Evolutionary conservation across 2,888 invertebrate genomes (phyloP).

Genomic region (Malthinus seriepunctatus): DNA sequence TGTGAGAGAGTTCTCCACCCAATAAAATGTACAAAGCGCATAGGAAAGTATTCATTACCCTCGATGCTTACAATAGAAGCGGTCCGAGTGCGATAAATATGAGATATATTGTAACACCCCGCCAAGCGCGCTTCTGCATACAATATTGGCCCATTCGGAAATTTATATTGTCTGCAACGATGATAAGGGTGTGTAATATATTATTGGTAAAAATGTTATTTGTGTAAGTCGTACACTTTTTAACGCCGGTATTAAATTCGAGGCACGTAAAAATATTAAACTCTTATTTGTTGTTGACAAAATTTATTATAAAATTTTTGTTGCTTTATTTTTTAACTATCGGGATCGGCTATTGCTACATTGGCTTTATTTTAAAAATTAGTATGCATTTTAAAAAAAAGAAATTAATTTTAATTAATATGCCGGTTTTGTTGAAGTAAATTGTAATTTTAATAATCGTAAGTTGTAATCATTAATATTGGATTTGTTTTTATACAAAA

Average conservation of each 20-base stretch:
- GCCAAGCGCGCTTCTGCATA: slow-evolving; percentile 43
- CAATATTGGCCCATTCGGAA: slow-evolving; percentile 52
- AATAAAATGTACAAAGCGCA: slow-evolving; percentile 52
- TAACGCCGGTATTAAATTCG: slow-evolving; percentile 5
- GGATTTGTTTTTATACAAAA: too few relatives aligned
- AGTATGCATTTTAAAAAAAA: too few relatives aligned
- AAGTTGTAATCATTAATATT: too few relatives aligned
- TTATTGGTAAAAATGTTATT: slow-evolving; percentile 51
- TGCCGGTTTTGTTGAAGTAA: too few relatives aligned
- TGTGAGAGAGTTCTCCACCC: slow-evolving; percentile 46
- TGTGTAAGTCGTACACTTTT: slow-evolving; percentile 43
- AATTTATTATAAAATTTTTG: too few relatives aligned
- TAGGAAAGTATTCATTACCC: slow-evolving; percentile 52
- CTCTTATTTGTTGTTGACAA: not conserved
- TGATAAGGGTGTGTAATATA: slow-evolving; percentile 53
- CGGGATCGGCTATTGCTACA: too few relatives aligned
- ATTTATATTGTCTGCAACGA: slow-evolving; percentile 53
- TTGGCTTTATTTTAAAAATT: too few relatives aligned
- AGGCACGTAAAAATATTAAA: slow-evolving; percentile 3
- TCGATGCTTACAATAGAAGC: slow-evolving; percentile 42
- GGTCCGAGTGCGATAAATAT: slow-evolving; percentile 50
- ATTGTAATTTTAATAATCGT: too few relatives aligned
- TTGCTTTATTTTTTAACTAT: too few relatives aligned
- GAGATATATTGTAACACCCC: slow-evolving; percentile 49
- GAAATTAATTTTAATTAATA: too few relatives aligned